phyloP scores from a whole-genome alignment of 2,888 invertebrate species.

The Drosophila sordidapex region DNA sequence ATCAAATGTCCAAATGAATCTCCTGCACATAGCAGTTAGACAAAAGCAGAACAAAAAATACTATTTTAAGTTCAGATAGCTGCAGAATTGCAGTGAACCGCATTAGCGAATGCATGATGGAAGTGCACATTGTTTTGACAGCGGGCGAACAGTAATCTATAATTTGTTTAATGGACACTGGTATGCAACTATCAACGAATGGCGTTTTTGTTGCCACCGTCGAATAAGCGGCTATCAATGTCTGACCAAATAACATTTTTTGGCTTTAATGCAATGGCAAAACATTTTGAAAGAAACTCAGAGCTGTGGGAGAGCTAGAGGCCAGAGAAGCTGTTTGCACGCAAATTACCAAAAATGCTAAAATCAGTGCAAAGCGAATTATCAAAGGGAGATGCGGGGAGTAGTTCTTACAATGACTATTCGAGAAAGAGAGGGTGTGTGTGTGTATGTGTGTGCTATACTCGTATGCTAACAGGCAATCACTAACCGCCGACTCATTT shows the following conservation, averaged over 20 bases:
- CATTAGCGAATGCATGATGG: conserved; percentile 6
- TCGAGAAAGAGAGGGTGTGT: not conserved
- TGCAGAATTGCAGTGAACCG: conserved; percentile 11
- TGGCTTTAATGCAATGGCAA: conserved; percentile 35
- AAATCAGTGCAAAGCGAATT: conserved; percentile 60
- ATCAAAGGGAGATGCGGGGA: conserved; percentile 27
- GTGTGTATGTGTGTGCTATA: conserved; percentile 6
- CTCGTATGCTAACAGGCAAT: conserved; percentile 61
- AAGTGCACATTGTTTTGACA: conserved; percentile 22
- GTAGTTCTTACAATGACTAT: conserved; percentile 8
- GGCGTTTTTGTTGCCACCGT: not conserved
- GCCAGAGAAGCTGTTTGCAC: conserved; percentile 16
- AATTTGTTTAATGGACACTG: conserved; percentile 21
- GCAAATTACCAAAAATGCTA: conserved; percentile 54
- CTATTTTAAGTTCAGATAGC: conserved; percentile 5
- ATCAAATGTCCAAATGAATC: conserved; percentile 14
- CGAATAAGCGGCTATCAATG: conserved; percentile 21
- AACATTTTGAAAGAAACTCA: conserved; percentile 28
- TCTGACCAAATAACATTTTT: conserved; percentile 23
- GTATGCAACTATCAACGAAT: conserved; percentile 10
- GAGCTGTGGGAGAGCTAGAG: conserved; percentile 27
- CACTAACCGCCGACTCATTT: conserved; percentile 69
- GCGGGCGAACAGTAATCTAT: conserved; percentile 29
- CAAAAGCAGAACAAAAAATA: conserved; percentile 2
- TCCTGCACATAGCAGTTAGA: not conserved